phyloP scores from a whole-genome alignment of 2,113 vertebrate genomes.

The Paralichthys olivaceus region DNA sequence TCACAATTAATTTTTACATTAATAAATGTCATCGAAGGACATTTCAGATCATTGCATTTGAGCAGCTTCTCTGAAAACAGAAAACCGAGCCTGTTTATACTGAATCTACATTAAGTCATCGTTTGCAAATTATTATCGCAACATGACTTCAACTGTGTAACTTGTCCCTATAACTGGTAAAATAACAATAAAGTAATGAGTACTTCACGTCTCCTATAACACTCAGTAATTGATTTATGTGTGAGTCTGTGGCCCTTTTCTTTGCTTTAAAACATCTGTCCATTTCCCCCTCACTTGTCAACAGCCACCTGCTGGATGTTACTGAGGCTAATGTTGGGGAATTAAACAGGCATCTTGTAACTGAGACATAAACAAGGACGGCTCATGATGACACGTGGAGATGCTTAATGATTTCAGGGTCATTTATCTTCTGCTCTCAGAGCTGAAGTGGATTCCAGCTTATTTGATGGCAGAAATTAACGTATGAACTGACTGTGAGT shows the following conservation, averaged over 20 bases:
- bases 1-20: background rate
- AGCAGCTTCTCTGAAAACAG: too few species aligned
- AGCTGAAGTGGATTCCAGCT: too few species aligned
- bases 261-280: background rate
- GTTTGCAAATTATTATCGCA: too few species aligned
- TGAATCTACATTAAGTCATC: too few species aligned
- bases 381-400: background rate
- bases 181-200: background rate
- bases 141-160: too few species aligned
- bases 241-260: background rate
- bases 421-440: background rate
- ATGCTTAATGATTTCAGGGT: background rate
- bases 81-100: background rate
- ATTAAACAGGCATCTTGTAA: background rate
- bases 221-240: background rate
- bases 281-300: background rate
- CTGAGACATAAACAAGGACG: conserved; percentile 4
- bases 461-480: too few species aligned
- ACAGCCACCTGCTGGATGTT: conserved; percentile 16
- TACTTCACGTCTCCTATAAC: background rate
- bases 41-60: background rate
- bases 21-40: background rate
- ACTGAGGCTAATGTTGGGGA: background rate
- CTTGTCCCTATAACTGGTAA: background rate
- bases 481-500: too few species aligned